Conservation (phyloP, 2,888 invertebrate species). For the Lithophane ornitopus region DNA sequence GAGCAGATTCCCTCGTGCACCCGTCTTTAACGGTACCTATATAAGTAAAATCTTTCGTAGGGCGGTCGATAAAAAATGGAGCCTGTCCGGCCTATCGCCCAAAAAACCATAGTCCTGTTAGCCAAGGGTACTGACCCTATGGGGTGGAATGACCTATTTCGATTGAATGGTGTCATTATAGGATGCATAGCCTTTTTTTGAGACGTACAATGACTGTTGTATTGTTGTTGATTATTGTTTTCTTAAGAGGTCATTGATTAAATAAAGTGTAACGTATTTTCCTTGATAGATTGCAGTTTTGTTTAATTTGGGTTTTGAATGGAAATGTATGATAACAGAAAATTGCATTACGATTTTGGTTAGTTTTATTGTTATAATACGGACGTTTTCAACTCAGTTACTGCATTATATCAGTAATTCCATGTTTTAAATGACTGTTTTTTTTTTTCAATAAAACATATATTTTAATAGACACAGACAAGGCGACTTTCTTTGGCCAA, state of each 20-base stretch:
- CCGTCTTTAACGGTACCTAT: slow-evolving; percentile 85
- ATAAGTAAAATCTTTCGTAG: slow-evolving; percentile 86
- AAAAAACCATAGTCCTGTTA: slow-evolving; percentile 89
- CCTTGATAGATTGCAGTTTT: slow-evolving; percentile 3
- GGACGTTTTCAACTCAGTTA: not conserved
- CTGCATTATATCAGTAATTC: not conserved
- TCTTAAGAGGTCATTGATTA: not conserved
- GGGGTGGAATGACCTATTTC: slow-evolving; percentile 90
- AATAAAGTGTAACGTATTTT: slow-evolving; percentile 1
- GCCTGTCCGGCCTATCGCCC: slow-evolving; percentile 74
- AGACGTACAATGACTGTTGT: slow-evolving; percentile 8
- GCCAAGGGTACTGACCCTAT: slow-evolving; percentile 84
- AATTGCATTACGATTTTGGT: not conserved
- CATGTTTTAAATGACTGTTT: too few relatives aligned
- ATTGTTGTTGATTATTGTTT: slow-evolving; percentile 26
- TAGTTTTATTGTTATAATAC: not conserved
- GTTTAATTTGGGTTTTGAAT: not conserved
- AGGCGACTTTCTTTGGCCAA: too few relatives aligned
- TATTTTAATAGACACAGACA: too few relatives aligned
- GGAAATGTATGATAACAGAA: not conserved
- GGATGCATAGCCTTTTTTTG: slow-evolving; percentile 61
- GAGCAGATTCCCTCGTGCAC: slow-evolving; percentile 67
- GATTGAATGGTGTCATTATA: slow-evolving; percentile 86
- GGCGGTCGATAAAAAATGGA: slow-evolving; percentile 88
- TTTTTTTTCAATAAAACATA: too few relatives aligned